These are phyloP conservation scores for Dasysyrphus albostriatus DNA, from an alignment of 2,888 invertebrate species.

Conservation along the genomic window DNA sequence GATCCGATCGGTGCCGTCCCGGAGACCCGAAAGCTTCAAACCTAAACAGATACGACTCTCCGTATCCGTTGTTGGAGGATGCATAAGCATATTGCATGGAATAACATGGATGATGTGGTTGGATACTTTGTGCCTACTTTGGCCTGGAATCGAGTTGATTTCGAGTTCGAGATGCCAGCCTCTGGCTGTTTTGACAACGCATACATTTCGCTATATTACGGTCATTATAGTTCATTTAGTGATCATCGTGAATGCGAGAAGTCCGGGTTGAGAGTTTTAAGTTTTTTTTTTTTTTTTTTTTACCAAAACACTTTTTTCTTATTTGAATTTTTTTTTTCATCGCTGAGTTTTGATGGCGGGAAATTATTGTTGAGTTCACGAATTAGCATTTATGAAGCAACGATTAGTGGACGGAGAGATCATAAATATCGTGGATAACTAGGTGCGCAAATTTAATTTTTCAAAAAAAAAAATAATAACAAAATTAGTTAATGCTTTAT, in stretches of 20 bases:
- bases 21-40: conserved; percentile 31
- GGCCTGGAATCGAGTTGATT: conserved; percentile 61
- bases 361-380: conserved; percentile 64
- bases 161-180: conserved; percentile 66
- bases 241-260: conserved; percentile 73
- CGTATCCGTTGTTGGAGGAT: conserved; percentile 44
- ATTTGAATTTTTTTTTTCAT: conserved; percentile 26
- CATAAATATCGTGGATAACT: conserved; percentile 70
- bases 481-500: conserved; percentile 13
- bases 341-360: conserved; percentile 24
- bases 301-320: conserved; percentile 26
- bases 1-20: conserved; percentile 44
- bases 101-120: conserved; percentile 20
- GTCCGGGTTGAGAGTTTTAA: conserved; percentile 42
- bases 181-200: conserved; percentile 76
- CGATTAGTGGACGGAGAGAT: conserved; percentile 67
- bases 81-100: conserved; percentile 30
- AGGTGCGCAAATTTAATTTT: conserved; percentile 69
- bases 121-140: conserved; percentile 49
- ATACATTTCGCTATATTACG: conserved; percentile 75
- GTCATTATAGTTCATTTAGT: conserved; percentile 76
- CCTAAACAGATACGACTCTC: conserved; percentile 33
- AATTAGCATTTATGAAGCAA: conserved; percentile 72
- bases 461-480: conserved; percentile 5
- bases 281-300: conserved; percentile 45